Evolutionary conservation across 2,888 invertebrate species (phyloP).

Genomic region (Esperia sulphurella): DNA sequence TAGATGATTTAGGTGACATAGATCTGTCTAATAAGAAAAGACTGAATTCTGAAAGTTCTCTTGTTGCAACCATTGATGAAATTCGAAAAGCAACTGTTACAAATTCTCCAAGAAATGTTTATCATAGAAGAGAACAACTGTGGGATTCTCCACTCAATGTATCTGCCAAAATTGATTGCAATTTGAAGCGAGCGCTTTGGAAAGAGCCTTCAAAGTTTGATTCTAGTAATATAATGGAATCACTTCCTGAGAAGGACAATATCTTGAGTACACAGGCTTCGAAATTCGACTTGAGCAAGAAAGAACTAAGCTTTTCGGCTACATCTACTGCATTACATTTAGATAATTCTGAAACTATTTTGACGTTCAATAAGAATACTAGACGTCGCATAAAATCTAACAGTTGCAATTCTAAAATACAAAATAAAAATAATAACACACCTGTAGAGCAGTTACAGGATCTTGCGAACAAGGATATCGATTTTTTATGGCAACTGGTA

Average conservation of each 20-base stretch:
- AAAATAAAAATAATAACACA: conserved; percentile 44
- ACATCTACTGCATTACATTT: conserved; percentile 24
- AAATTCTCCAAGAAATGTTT: conserved; percentile 78
- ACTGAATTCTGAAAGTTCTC: conserved; percentile 76
- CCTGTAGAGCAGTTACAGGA: conserved; percentile 49
- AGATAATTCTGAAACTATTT: conserved; percentile 25
- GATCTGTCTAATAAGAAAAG: conserved; percentile 59
- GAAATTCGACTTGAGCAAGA: conserved; percentile 46
- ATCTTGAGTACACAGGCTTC: conserved; percentile 40
- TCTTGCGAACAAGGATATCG: conserved; percentile 63
- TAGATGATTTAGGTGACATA: conserved; percentile 74
- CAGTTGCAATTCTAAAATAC: conserved; percentile 34
- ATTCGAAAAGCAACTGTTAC: conserved; percentile 78
- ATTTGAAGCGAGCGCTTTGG: conserved; percentile 65
- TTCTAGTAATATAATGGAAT: conserved; percentile 64
- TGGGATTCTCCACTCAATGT: conserved; percentile 66
- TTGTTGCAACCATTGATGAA: conserved; percentile 82
- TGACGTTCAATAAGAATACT: conserved; percentile 39
- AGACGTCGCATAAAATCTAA: conserved; percentile 45
- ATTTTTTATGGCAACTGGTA: conserved; percentile 68
- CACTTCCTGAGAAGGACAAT: conserved; percentile 64
- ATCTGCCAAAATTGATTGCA: conserved; percentile 50
- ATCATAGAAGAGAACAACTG: conserved; percentile 72
- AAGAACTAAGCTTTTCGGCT: conserved; percentile 34
- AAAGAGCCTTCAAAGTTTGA: conserved; percentile 70